Conservation (phyloP, 2,113 vertebrate genomes). For the Onychostoma macrolepis region DNA sequence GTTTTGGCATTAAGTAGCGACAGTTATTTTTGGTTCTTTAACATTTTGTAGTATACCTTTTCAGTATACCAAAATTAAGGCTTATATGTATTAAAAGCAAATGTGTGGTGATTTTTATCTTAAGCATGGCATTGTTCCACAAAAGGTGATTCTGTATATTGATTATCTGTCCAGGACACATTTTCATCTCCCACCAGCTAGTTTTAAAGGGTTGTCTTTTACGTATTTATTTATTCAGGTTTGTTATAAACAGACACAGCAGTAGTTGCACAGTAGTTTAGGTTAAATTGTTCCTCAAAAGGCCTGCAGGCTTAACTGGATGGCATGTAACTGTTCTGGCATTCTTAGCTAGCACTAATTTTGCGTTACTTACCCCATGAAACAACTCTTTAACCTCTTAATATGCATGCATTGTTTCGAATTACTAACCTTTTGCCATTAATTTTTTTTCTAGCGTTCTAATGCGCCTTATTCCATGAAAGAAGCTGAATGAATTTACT, state of each 20-base stretch:
- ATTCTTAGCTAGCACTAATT: constrained; percentile 76
- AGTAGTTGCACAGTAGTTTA: constrained; percentile 11
- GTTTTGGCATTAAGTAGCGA: background rate
- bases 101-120: background rate
- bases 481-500: constrained; percentile 49
- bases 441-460: constrained; percentile 68
- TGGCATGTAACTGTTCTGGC: constrained; percentile 67
- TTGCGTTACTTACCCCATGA: constrained; percentile 72
- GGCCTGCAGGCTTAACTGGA: constrained; percentile 56
- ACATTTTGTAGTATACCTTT: background rate
- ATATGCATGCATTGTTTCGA: constrained; percentile 75
- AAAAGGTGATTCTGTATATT: background rate
- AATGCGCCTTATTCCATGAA: constrained; percentile 62
- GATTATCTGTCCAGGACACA: background rate
- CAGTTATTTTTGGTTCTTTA: background rate
- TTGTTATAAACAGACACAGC: background rate
- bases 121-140: background rate
- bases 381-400: constrained; percentile 72
- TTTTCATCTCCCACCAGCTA: background rate
- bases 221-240: background rate
- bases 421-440: constrained; percentile 74
- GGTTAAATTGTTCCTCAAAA: constrained; percentile 42
- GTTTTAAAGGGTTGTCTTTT: background rate
- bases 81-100: background rate
- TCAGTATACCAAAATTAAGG: background rate